Evolutionary conservation across 2,888 invertebrate species (phyloP).

Genomic region (Lymantria dispar): DNA sequence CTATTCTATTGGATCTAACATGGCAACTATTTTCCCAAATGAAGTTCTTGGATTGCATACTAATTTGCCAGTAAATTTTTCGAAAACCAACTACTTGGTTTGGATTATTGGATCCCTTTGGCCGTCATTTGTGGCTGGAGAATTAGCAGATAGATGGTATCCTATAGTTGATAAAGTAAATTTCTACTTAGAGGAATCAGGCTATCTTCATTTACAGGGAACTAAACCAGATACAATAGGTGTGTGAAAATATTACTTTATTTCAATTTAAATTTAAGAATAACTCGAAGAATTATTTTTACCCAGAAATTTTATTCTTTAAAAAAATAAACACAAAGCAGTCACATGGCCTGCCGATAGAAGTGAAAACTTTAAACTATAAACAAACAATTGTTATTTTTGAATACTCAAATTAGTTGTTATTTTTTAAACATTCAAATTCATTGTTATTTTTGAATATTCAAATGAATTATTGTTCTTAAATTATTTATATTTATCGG

Average conservation of each 20-base stretch:
- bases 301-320: no score
- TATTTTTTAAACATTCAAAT: no score
- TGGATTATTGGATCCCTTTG: slow-evolving; percentile 71
- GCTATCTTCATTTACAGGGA: slow-evolving; percentile 88
- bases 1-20: slow-evolving; percentile 80
- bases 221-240: slow-evolving; percentile 93
- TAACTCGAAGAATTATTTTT: no score
- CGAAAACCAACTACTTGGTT: slow-evolving; percentile 45
- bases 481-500: no score
- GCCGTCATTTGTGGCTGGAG: slow-evolving; percentile 73
- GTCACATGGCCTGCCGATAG: no score
- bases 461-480: no score
- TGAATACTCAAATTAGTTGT: no score
- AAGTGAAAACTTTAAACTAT: no score
- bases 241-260: slow-evolving; percentile 42
- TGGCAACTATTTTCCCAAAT: slow-evolving; percentile 85
- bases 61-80: slow-evolving; percentile 81
- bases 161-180: slow-evolving; percentile 63
- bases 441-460: no score
- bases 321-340: no score
- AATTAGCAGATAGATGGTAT: slow-evolving; percentile 73
- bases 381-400: no score
- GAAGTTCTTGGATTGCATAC: slow-evolving; percentile 82
- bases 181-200: slow-evolving; percentile 73
- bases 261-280: background rate